These are phyloP conservation scores for Proteles cristata DNA, from an alignment of 2,113 vertebrate species.

Conservation along the genomic window DNA sequence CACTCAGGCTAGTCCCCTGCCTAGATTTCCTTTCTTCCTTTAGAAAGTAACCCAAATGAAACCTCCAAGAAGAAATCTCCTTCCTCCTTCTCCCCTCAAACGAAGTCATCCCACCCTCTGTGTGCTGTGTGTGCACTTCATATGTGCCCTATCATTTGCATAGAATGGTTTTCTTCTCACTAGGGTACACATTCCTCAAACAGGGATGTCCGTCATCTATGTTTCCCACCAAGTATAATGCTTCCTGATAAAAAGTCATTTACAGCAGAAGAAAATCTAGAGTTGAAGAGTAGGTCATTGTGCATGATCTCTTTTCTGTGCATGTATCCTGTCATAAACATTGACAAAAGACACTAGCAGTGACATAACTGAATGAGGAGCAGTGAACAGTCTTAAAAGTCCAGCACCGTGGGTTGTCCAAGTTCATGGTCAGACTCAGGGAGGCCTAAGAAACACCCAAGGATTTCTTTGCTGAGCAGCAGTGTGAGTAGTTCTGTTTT, in stretches of 20 bases:
- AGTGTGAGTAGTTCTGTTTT: background rate
- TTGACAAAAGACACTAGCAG: background rate
- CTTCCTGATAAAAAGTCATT: background rate
- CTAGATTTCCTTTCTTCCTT: background rate
- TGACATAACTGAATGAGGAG: background rate
- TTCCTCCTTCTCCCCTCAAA: background rate
- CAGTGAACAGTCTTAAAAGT: constrained; percentile 8
- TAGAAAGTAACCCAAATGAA: background rate
- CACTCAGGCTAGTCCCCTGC: background rate
- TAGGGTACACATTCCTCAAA: background rate
- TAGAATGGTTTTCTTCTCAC: background rate
- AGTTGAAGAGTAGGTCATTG: background rate
- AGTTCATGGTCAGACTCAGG: background rate
- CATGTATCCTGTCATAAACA: background rate
- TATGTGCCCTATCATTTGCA: background rate
- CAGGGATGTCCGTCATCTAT: background rate
- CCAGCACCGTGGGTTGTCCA: constrained; percentile 14
- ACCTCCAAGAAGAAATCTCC: background rate
- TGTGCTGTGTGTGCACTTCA: background rate
- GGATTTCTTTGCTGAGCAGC: background rate
- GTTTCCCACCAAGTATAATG: background rate
- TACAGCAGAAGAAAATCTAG: background rate
- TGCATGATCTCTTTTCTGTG: background rate
- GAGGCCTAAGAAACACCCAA: background rate
- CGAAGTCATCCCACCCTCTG: background rate